Evolutionary conservation across 1,140 invertebrate genomes (phyloP).

Genomic region (Drosophila bifasciata): DNA sequence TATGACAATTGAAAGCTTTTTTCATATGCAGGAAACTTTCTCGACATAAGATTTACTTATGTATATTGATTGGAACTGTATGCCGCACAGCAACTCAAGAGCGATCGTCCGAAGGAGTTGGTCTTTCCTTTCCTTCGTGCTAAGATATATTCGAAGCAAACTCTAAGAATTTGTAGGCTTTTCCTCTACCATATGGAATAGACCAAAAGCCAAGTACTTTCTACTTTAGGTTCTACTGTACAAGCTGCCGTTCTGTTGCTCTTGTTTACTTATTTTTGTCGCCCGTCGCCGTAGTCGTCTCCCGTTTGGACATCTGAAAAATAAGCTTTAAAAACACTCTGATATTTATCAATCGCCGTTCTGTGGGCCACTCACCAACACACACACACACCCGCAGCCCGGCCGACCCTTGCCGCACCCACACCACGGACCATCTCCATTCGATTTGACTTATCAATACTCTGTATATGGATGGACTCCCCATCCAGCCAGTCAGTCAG

Average conservation of each 20-base stretch:
- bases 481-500: conserved; percentile 4
- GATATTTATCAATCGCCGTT: conserved; percentile 64
- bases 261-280: conserved; percentile 52
- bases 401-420: conserved; percentile 28
- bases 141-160: no score
- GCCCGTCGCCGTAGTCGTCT: conserved; percentile 24
- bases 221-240: neutral
- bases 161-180: no score
- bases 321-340: conserved; percentile 47
- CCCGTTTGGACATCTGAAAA: conserved; percentile 63
- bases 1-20: no score
- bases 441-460: conserved; percentile 39
- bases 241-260: conserved; percentile 26
- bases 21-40: no score
- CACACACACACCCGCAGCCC: no score
- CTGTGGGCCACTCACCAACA: conserved; percentile 3
- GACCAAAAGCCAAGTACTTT: no score
- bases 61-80: no score
- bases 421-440: conserved; percentile 23
- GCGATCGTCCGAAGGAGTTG: no score
- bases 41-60: no score
- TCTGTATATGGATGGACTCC: neutral
- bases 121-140: no score
- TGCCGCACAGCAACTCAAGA: no score
- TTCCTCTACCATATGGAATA: no score